These are phyloP conservation scores for Anser cygnoides DNA, from an alignment of 2,113 vertebrate genomes.

Conservation along the genomic window DNA sequence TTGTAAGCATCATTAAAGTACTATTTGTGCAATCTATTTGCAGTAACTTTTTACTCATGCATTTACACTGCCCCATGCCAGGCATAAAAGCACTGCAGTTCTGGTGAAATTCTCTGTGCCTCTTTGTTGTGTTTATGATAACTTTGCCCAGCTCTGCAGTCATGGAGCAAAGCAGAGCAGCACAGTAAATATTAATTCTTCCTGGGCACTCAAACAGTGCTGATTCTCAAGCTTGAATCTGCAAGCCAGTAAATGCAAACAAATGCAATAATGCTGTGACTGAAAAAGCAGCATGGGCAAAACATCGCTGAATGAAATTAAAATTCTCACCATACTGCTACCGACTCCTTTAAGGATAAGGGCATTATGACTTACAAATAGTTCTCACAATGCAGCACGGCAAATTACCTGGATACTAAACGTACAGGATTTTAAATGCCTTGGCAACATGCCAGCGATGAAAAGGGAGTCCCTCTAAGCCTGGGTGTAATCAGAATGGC, in stretches of 20 bases:
- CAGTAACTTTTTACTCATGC: constrained; percentile 24
- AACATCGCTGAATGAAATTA: neutral
- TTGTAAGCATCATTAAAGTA: constrained; percentile 34
- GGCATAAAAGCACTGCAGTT: constrained; percentile 3
- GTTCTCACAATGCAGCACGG: neutral
- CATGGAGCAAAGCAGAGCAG: neutral
- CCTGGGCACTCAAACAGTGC: neutral
- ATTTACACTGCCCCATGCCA: constrained; percentile 21
- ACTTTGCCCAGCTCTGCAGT: constrained; percentile 23
- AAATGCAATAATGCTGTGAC: neutral
- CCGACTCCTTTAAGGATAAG: neutral
- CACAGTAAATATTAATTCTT: constrained; percentile 39
- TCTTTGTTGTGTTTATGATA: constrained; percentile 9
- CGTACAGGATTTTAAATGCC: neutral
- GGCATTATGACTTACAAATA: neutral
- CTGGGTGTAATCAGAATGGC: neutral
- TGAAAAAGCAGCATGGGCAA: neutral
- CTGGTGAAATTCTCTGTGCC: constrained; percentile 7
- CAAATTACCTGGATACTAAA: constrained; percentile 15
- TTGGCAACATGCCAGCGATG: neutral
- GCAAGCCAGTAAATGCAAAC: neutral
- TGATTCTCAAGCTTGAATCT: neutral
- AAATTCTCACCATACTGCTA: neutral
- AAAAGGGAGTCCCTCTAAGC: neutral
- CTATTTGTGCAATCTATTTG: constrained; percentile 30